Evolutionary conservation across 2,113 vertebrate genomes (phyloP).

Genomic region (Phasianus colchicus): DNA sequence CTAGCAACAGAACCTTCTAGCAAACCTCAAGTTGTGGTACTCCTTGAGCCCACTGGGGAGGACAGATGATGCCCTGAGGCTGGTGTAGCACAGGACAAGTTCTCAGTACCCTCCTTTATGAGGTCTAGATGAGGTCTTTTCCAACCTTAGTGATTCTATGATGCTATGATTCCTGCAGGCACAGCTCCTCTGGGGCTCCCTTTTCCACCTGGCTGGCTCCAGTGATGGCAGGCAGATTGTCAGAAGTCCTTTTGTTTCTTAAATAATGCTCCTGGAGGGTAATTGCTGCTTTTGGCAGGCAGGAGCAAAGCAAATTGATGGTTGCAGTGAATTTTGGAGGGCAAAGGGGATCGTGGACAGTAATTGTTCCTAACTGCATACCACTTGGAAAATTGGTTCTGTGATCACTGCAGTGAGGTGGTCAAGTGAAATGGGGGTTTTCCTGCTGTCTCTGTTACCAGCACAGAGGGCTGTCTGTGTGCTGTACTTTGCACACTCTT

Average conservation of each 20-base stretch:
- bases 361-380: not conserved
- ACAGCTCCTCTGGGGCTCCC: not conserved
- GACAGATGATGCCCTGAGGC: accelerated
- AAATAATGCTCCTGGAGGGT: not conserved
- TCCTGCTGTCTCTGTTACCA: accelerated
- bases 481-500: not conserved
- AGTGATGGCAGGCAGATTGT: not conserved
- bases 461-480: accelerated
- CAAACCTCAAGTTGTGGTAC: not conserved
- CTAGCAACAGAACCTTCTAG: not conserved
- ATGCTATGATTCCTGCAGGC: not conserved
- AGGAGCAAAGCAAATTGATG: not conserved
- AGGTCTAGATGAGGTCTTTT: too few relatives aligned
- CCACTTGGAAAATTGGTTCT: not conserved
- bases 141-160: too few relatives aligned
- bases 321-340: not conserved
- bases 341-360: not conserved
- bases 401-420: not conserved
- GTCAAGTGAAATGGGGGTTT: not conserved
- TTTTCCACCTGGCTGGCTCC: not conserved
- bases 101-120: not conserved
- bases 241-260: not conserved
- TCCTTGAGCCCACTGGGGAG: not conserved
- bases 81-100: not conserved
- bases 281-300: not conserved